phyloP scores from a whole-genome alignment of 2,113 vertebrate genomes.

The Stegastes partitus region DNA sequence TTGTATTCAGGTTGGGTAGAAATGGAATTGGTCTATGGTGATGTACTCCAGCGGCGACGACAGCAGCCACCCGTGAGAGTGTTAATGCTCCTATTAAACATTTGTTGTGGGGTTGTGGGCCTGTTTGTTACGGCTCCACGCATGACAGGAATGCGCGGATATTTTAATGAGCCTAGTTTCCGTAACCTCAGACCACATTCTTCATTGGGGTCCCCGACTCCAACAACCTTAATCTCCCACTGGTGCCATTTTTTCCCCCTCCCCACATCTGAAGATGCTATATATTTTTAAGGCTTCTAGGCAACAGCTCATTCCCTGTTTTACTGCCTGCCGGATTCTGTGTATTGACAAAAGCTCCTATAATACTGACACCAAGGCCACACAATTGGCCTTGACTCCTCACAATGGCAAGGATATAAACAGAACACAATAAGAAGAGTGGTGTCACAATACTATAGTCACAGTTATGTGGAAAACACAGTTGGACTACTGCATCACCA shows the following conservation, averaged over 20 bases:
- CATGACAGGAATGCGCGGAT: slow-evolving; percentile 33
- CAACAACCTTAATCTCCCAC: slow-evolving; percentile 24
- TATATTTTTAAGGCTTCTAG: slow-evolving; percentile 18
- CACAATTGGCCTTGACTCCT: not conserved
- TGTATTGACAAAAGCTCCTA: slow-evolving; percentile 11
- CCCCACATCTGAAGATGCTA: not conserved
- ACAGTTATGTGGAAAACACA: not conserved
- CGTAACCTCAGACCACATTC: slow-evolving; percentile 16
- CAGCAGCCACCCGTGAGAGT: slow-evolving; percentile 47
- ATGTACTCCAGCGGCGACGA: slow-evolving; percentile 50
- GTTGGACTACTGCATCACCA: not conserved
- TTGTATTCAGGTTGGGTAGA: slow-evolving; percentile 62
- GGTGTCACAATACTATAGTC: not conserved
- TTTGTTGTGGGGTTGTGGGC: slow-evolving; percentile 52
- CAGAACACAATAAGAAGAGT: not conserved
- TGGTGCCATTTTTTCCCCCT: not conserved
- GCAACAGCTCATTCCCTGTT: slow-evolving; percentile 21
- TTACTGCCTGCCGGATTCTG: slow-evolving; percentile 21
- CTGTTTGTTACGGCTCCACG: slow-evolving; percentile 48
- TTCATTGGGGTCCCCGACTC: slow-evolving; percentile 12
- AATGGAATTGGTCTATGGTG: slow-evolving; percentile 45
- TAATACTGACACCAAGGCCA: slow-evolving; percentile 14
- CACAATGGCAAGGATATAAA: not conserved
- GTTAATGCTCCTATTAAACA: slow-evolving; percentile 71
- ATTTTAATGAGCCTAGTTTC: slow-evolving; percentile 47